Conservation (phyloP, 2,113 vertebrate genomes). For the Quiscalus mexicanus region DNA sequence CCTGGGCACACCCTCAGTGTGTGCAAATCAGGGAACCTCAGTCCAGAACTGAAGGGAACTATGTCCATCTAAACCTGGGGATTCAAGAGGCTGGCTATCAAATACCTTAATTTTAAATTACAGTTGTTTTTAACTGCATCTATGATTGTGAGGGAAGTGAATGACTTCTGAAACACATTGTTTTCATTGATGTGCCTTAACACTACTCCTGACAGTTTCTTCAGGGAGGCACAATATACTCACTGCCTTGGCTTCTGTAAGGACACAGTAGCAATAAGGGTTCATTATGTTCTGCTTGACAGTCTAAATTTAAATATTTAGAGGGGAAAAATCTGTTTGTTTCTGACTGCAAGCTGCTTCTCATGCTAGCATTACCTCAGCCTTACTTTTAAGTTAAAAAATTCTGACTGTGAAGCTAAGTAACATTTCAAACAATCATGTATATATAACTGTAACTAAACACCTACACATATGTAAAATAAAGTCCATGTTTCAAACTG, state of each 20-base stretch:
- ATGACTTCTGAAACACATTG: neutral
- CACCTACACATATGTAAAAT: constrained; percentile 7
- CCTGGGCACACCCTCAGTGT: accelerated
- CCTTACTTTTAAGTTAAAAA: constrained; percentile 14
- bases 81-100: neutral
- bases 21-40: neutral
- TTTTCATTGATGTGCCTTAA: neutral
- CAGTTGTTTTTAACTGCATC: neutral
- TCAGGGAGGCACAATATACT: neutral
- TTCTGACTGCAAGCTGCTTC: neutral
- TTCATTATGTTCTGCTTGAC: neutral
- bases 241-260: neutral
- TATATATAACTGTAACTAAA: neutral
- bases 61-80: neutral
- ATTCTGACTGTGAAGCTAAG: neutral
- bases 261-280: neutral
- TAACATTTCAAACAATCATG: neutral
- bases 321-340: neutral
- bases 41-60: neutral
- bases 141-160: neutral
- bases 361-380: neutral
- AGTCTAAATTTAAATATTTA: neutral
- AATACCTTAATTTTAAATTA: neutral
- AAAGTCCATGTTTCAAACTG: neutral
- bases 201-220: neutral